phyloP scores from a whole-genome alignment of 1,140 invertebrate genomes.

The Rhizoglyphus robini region DNA sequence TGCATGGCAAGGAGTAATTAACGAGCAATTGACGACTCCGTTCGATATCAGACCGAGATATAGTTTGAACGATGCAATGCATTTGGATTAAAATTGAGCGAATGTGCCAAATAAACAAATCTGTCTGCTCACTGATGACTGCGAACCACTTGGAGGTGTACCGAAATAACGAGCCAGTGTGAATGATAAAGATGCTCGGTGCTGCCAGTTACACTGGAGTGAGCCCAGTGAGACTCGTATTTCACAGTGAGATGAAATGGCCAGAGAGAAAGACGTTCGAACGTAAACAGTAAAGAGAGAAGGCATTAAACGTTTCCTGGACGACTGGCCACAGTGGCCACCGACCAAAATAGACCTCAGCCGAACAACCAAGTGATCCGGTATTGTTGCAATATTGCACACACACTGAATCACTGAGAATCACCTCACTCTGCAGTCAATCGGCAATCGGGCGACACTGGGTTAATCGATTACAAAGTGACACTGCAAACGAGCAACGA shows the following conservation, averaged over 20 bases:
- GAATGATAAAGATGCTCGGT: too few species aligned
- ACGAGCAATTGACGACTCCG: constrained; percentile 5
- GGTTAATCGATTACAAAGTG: not conserved
- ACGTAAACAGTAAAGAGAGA: too few species aligned
- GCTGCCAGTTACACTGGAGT: too few species aligned
- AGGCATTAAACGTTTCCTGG: not conserved
- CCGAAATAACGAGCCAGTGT: too few species aligned
- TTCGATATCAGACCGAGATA: not conserved
- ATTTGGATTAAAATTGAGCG: not conserved
- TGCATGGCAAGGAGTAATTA: not conserved
- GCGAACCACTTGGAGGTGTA: too few species aligned
- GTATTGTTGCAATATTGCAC: constrained; percentile 6
- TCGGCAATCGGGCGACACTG: not conserved
- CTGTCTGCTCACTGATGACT: too few species aligned
- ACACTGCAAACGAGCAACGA: not conserved
- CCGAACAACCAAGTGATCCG: constrained; percentile 2
- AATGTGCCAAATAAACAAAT: not conserved
- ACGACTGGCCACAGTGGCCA: not conserved
- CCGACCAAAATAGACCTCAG: not conserved
- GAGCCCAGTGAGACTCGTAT: not conserved
- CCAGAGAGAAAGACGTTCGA: too few species aligned
- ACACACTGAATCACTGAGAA: constrained; percentile 4
- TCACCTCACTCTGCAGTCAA: too few species aligned
- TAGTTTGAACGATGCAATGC: too few species aligned
- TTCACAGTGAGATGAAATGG: too few species aligned